These are phyloP conservation scores for Halocynthia aurantium DNA, from an alignment of 23 tunicate genomes.

Conservation along the genomic window DNA sequence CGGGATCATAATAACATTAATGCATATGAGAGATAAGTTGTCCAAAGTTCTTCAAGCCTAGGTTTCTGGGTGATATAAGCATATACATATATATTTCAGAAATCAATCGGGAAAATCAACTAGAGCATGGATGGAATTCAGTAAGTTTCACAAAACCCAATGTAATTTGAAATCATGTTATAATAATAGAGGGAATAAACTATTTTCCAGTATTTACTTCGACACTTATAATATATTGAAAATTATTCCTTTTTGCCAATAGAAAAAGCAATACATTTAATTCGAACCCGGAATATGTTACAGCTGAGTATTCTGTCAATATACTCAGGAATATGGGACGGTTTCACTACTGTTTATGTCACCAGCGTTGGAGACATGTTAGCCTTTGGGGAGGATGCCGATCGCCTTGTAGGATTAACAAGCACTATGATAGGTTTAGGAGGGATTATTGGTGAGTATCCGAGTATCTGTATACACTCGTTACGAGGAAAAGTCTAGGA, in stretches of 20 bases:
- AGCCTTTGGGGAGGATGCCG: constrained; percentile 83
- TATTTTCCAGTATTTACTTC: too few species aligned
- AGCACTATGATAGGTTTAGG: constrained; percentile 94
- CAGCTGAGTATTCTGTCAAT: constrained; percentile 72
- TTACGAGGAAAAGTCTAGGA: too few species aligned
- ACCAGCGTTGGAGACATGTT: constrained; percentile 95
- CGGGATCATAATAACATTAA: too few species aligned
- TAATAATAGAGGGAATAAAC: neutral
- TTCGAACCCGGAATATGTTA: constrained; percentile 73
- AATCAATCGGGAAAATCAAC: neutral
- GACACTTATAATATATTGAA: too few species aligned
- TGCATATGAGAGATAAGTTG: too few species aligned
- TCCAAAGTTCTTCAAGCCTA: too few species aligned
- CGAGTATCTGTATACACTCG: too few species aligned
- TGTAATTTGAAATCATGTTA: neutral
- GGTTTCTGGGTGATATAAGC: too few species aligned
- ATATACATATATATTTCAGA: too few species aligned
- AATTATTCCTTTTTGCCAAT: neutral
- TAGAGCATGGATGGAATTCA: constrained; percentile 12
- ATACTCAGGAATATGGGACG: constrained; percentile 88
- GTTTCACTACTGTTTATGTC: constrained; percentile 84
- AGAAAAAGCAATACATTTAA: constrained; percentile 46
- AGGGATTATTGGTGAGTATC: constrained; percentile 51
- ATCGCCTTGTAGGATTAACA: constrained; percentile 79
- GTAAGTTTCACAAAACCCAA: constrained; percentile 1